Evolutionary conservation across 2,797 vertebrate species (phyloP).

Genomic region (Sylvilagus floridanus): DNA sequence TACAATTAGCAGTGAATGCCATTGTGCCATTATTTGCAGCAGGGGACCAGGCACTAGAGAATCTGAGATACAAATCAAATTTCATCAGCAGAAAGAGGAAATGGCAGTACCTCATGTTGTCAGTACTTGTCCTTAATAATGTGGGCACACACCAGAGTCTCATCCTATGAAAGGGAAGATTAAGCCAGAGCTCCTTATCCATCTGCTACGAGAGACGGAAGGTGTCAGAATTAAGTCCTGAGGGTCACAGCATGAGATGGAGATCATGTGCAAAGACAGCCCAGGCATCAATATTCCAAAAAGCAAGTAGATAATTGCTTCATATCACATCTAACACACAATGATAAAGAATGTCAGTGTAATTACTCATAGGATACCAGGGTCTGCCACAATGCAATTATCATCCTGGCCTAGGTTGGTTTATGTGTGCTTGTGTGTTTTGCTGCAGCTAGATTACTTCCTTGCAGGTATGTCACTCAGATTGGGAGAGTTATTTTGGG

Average conservation of each 20-base stretch:
- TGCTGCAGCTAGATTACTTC: not conserved
- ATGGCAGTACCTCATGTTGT: constrained; percentile 71
- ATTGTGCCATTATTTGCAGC: constrained; percentile 43
- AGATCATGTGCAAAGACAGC: constrained; percentile 61
- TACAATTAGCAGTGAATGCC: constrained; percentile 73
- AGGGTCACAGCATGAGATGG: constrained; percentile 62
- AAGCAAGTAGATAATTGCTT: constrained; percentile 63
- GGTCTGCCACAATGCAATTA: not conserved
- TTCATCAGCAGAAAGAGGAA: constrained; percentile 62
- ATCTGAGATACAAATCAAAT: constrained; percentile 75
- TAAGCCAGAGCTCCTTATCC: constrained; percentile 73
- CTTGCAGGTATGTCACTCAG: constrained; percentile 24
- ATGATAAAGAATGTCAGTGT: constrained; percentile 56
- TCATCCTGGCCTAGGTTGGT: not conserved
- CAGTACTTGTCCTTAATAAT: constrained; percentile 69
- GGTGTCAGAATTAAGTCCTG: constrained; percentile 74
- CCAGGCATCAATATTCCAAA: constrained; percentile 64
- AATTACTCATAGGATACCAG: constrained; percentile 45
- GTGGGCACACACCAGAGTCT: constrained; percentile 66
- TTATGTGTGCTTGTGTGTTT: not conserved
- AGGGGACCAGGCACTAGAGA: constrained; percentile 58
- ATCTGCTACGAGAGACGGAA: constrained; percentile 62
- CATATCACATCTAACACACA: constrained; percentile 35
- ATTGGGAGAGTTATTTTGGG: constrained; percentile 23
- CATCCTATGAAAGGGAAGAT: constrained; percentile 72